phyloP scores from a whole-genome alignment of 92 coral and sea anemone species.

The Phenganax stokvisi region DNA sequence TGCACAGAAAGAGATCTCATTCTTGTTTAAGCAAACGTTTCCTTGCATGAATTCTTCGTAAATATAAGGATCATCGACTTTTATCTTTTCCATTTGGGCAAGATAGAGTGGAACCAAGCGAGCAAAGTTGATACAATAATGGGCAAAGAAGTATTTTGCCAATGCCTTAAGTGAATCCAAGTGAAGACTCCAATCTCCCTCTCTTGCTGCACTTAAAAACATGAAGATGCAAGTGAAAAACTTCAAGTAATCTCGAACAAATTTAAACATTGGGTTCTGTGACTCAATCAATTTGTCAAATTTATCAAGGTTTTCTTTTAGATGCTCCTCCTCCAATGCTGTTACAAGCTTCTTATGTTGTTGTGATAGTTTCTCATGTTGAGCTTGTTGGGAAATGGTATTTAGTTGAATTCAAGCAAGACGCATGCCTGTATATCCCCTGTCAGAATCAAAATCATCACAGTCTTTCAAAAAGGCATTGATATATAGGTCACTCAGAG shows the following conservation, averaged over 20 bases:
- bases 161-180: constrained; percentile 41
- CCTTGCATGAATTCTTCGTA: constrained; percentile 44
- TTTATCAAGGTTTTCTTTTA: constrained; percentile 35
- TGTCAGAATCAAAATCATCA: constrained; percentile 23
- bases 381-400: constrained; percentile 27
- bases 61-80: constrained; percentile 39
- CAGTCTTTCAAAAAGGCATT: constrained; percentile 34
- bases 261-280: constrained; percentile 38
- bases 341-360: constrained; percentile 36
- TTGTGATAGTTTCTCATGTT: constrained; percentile 17
- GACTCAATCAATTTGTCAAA: constrained; percentile 39
- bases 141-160: constrained; percentile 57
- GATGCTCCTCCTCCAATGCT: constrained; percentile 19
- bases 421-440: constrained; percentile 28
- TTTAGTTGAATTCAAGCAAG: not conserved
- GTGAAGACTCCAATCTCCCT: constrained; percentile 51
- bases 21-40: constrained; percentile 54
- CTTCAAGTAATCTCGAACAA: constrained; percentile 43
- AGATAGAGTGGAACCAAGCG: constrained; percentile 54
- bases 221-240: constrained; percentile 42
- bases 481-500: constrained; percentile 34
- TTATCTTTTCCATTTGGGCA: constrained; percentile 46
- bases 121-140: constrained; percentile 43
- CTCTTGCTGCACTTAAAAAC: constrained; percentile 41
- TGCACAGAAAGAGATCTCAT: constrained; percentile 53